These are phyloP conservation scores for Drosophila crucigera DNA, from an alignment of 2,888 invertebrate species.

Conservation along the genomic window DNA sequence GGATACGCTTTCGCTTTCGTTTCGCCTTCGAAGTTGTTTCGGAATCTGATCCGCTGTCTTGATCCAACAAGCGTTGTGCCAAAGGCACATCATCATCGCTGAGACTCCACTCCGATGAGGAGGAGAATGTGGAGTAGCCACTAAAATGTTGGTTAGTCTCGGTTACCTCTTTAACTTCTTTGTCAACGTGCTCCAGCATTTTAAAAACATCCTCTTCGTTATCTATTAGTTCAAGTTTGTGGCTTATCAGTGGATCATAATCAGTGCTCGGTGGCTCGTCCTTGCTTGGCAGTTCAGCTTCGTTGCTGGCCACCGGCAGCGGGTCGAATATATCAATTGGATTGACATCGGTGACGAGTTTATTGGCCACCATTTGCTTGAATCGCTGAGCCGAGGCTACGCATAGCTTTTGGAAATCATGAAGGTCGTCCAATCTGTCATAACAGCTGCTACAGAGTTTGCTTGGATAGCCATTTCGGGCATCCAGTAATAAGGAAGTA, in stretches of 20 bases:
- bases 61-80: constrained; percentile 54
- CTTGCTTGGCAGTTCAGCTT: constrained; percentile 38
- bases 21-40: constrained; percentile 23
- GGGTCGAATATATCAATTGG: constrained; percentile 67
- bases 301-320: constrained; percentile 33
- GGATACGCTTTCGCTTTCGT: constrained; percentile 51
- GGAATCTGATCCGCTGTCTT: background rate
- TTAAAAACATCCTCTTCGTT: constrained; percentile 83
- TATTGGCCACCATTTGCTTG: constrained; percentile 66
- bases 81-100: constrained; percentile 77
- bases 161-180: constrained; percentile 55
- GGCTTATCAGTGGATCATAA: constrained; percentile 71
- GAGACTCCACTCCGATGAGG: constrained; percentile 23
- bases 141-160: constrained; percentile 20
- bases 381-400: constrained; percentile 69
- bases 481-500: constrained; percentile 75
- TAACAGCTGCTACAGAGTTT: constrained; percentile 74
- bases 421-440: constrained; percentile 71
- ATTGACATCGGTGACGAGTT: constrained; percentile 7
- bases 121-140: constrained; percentile 13
- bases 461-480: constrained; percentile 80
- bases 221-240: constrained; percentile 77
- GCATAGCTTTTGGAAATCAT: constrained; percentile 79
- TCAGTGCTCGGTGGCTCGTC: constrained; percentile 66
- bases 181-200: constrained; percentile 77